Percentiles rank a stretch among this genome's conserved stretches.
These are phyloP conservation scores for Gastrophryne carolinensis DNA, from an alignment of 2,797 vertebrate species.

Conservation along the genomic window DNA sequence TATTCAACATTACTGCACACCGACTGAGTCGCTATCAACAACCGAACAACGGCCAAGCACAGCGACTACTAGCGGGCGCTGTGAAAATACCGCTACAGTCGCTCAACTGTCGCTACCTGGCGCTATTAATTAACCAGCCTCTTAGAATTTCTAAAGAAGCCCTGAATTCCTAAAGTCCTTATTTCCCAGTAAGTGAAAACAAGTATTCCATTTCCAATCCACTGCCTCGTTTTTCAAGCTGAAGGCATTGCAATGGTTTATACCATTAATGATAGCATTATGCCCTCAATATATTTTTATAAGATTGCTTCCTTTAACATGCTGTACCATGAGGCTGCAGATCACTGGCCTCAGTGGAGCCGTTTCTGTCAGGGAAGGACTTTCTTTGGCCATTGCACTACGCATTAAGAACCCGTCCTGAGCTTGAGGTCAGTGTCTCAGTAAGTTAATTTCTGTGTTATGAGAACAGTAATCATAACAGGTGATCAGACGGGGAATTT, in stretches of 20 bases:
- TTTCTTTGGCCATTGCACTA: conserved; percentile 17
- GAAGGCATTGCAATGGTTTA: conserved; percentile 19
- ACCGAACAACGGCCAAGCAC: too few species aligned
- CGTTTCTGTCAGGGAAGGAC: conserved; percentile 24
- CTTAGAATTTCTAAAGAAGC: too few species aligned
- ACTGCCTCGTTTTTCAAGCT: conserved; percentile 12
- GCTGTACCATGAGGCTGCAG: conserved; percentile 32
- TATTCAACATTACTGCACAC: too few species aligned
- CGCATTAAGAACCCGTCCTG: conserved; percentile 25
- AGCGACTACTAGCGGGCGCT: too few species aligned
- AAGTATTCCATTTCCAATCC: neutral
- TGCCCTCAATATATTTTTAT: conserved; percentile 34
- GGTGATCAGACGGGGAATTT: conserved; percentile 29
- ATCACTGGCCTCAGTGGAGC: conserved; percentile 34
- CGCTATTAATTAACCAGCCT: too few species aligned
- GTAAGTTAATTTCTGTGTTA: conserved; percentile 34
- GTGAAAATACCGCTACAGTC: too few species aligned
- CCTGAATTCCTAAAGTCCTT: too few species aligned
- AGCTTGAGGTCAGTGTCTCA: conserved; percentile 39
- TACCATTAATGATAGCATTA: conserved; percentile 29
- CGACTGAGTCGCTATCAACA: too few species aligned
- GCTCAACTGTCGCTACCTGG: too few species aligned
- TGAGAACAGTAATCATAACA: conserved; percentile 30
- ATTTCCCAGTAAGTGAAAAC: too few species aligned
- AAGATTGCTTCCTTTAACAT: conserved; percentile 36